Evolutionary conservation across 2,888 invertebrate genomes (phyloP).

Genomic region (Melinopterus prodromus): DNA sequence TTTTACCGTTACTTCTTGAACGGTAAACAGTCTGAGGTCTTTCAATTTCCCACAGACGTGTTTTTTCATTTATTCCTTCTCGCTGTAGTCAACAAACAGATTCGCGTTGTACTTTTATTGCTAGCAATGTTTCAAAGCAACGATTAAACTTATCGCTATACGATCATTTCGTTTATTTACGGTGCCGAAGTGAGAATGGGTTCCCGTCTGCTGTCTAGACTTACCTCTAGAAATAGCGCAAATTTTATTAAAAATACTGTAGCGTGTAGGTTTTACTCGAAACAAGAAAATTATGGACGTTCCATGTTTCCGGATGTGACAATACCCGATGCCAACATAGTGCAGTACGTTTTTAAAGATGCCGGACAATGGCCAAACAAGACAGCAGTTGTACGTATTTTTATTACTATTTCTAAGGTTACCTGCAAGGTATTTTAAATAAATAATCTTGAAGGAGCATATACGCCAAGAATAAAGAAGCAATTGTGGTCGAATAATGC

Average conservation of each 20-base stretch:
- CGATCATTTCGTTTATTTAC: background rate
- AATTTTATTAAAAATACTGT: background rate
- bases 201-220: background rate
- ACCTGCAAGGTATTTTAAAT: no score
- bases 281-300: constrained; percentile 43
- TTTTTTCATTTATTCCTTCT: background rate
- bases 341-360: constrained; percentile 65
- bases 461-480: no score
- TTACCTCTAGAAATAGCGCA: background rate
- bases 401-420: background rate
- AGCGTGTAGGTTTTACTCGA: constrained; percentile 9
- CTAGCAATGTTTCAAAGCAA: background rate
- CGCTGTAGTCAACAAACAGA: background rate
- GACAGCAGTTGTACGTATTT: constrained; percentile 49
- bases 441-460: no score
- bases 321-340: constrained; percentile 63
- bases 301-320: constrained; percentile 62
- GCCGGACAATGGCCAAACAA: constrained; percentile 63
- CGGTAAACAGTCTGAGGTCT: no score
- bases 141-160: background rate
- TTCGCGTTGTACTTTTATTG: background rate
- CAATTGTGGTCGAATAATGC: no score
- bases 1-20: no score
- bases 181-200: background rate
- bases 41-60: no score